Conservation (phyloP, 2,888 invertebrate species). For the Drosophila mayaguana region DNA sequence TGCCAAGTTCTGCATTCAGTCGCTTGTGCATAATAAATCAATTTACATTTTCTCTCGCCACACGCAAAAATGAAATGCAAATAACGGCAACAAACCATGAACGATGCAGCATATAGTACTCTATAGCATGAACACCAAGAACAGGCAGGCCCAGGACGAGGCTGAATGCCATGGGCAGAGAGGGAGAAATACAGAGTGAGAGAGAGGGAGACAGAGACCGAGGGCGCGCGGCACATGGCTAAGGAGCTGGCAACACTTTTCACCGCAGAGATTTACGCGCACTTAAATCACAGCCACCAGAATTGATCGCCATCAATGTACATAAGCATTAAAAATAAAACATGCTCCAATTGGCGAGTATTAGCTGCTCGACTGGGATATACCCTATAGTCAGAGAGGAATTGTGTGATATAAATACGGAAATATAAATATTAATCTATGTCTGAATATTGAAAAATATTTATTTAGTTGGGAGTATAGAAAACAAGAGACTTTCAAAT, state of each 20-base stretch:
- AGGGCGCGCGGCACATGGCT: neutral
- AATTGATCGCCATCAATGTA: conserved; percentile 75
- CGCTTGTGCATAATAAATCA: conserved; percentile 78
- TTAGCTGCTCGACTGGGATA: neutral
- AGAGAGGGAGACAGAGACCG: neutral
- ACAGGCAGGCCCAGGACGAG: conserved; percentile 1
- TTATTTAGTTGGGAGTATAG: too few species aligned
- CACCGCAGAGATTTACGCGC: conserved; percentile 78
- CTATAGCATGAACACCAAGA: conserved; percentile 7
- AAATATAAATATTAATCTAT: too few species aligned
- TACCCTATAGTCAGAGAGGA: neutral
- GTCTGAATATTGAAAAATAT: too few species aligned
- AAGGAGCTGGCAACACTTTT: conserved; percentile 59
- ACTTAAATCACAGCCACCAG: conserved; percentile 76
- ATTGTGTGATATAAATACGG: too few species aligned
- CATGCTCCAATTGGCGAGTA: neutral
- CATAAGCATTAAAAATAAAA: conserved; percentile 30
- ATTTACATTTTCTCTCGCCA: conserved; percentile 74
- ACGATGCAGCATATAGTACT: conserved; percentile 48
- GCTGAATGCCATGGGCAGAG: neutral
- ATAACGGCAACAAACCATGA: conserved; percentile 74
- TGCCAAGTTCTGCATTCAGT: conserved; percentile 62
- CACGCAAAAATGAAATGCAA: conserved; percentile 74
- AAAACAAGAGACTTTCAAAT: too few species aligned
- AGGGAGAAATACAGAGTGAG: neutral